phyloP scores from a whole-genome alignment of 2,888 invertebrate species.

The Sympetrum striolatum region DNA sequence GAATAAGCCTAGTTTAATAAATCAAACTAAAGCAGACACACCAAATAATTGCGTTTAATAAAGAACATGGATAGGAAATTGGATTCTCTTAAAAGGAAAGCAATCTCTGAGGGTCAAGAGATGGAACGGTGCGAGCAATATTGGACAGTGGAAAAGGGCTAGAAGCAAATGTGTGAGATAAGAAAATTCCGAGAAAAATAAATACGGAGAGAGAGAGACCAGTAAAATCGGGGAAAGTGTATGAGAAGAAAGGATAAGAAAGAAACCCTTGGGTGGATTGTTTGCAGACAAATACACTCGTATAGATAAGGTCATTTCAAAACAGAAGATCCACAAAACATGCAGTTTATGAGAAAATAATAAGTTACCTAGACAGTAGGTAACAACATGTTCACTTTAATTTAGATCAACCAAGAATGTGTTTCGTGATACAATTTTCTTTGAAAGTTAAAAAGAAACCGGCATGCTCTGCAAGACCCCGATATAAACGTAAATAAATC shows the following conservation, averaged over 20 bases:
- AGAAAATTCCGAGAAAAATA: constrained; percentile 35
- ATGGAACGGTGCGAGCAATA: background rate
- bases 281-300: background rate
- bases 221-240: constrained; percentile 47
- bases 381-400: too few species aligned
- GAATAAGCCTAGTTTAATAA: too few species aligned
- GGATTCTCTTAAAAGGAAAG: background rate
- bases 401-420: too few species aligned
- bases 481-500: too few species aligned
- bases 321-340: background rate
- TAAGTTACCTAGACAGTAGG: too few species aligned
- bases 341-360: too few species aligned
- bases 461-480: too few species aligned
- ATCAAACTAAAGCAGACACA: too few species aligned
- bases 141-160: background rate
- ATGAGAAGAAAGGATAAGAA: constrained; percentile 16
- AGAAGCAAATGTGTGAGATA: background rate
- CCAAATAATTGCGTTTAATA: too few species aligned
- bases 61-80: too few species aligned
- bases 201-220: constrained; percentile 46
- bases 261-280: background rate
- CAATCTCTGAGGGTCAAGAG: background rate
- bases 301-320: background rate
- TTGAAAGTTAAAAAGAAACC: too few species aligned
- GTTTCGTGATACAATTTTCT: too few species aligned